These are phyloP conservation scores for Cetoscarus ocellatus DNA, from an alignment of 2,797 vertebrate genomes.

Conservation along the genomic window DNA sequence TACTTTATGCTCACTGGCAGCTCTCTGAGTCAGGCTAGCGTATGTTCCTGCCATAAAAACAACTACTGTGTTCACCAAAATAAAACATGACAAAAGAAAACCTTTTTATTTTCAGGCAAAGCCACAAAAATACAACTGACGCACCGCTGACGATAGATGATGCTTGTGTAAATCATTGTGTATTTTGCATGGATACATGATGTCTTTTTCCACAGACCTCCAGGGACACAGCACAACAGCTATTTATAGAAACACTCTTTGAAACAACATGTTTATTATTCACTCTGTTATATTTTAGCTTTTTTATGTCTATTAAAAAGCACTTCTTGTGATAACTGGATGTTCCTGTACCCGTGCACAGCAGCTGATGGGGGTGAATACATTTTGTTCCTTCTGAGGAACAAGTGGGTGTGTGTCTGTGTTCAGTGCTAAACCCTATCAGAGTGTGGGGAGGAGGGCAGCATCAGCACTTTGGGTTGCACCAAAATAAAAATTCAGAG, in stretches of 20 bases:
- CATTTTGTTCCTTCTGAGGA: constrained; percentile 18
- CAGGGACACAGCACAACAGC: not conserved
- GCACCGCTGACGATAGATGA: not conserved
- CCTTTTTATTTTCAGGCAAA: constrained; percentile 29
- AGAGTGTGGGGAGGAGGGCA: not conserved
- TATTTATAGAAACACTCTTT: constrained; percentile 40
- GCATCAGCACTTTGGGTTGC: constrained; percentile 15
- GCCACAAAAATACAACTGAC: not conserved
- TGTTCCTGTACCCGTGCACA: not conserved
- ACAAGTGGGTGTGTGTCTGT: not conserved
- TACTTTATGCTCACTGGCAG: constrained; percentile 29
- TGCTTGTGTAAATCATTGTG: not conserved
- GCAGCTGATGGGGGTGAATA: constrained; percentile 2
- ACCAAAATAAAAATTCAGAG: not conserved
- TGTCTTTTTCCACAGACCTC: constrained; percentile 30
- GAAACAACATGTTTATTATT: not conserved
- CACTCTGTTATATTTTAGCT: constrained; percentile 6
- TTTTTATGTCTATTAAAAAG: constrained; percentile 5
- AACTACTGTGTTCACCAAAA: constrained; percentile 57
- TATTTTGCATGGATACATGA: constrained; percentile 8
- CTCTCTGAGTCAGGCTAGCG: constrained; percentile 25
- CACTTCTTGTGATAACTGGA: constrained; percentile 4
- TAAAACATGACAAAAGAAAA: constrained; percentile 26
- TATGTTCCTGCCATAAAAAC: constrained; percentile 31
- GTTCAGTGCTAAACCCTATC: constrained; percentile 7